Evolutionary conservation across 2,113 vertebrate species (phyloP).

Genomic region (Eulacestoma nigropectus): DNA sequence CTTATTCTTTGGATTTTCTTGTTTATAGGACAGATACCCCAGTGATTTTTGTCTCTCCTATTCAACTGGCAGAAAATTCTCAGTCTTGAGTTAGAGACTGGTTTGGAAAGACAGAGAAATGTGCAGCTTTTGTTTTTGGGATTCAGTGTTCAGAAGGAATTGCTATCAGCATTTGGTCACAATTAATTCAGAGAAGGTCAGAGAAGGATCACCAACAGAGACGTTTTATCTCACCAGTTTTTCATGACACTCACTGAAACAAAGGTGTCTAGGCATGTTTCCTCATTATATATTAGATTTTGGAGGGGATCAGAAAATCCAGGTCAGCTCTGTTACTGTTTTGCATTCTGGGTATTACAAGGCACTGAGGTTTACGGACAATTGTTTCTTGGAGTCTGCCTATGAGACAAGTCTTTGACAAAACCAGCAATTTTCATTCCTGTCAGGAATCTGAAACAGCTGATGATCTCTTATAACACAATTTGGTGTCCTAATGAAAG

Average conservation of each 20-base stretch:
- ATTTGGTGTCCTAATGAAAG: not conserved
- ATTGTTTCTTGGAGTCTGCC: not conserved
- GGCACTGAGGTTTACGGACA: not conserved
- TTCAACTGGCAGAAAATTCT: not conserved
- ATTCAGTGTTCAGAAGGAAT: not conserved
- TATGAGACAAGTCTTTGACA: not conserved
- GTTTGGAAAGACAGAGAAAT: not conserved
- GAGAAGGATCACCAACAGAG: not conserved
- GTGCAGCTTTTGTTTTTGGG: rapidly evolving
- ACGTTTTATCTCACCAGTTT: not conserved
- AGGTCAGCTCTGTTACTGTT: not conserved
- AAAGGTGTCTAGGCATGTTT: not conserved
- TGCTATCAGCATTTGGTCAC: not conserved
- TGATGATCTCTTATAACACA: not conserved
- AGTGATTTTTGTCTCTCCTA: rapidly evolving
- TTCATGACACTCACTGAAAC: not conserved
- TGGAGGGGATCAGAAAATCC: not conserved
- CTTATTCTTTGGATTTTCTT: not conserved
- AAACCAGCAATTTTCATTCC: not conserved
- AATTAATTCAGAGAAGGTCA: not conserved
- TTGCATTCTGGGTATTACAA: not conserved
- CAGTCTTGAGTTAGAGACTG: not conserved
- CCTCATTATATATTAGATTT: not conserved
- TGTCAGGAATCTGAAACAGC: not conserved
- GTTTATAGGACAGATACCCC: rapidly evolving